Conservation (phyloP, 2,797 vertebrate species). For the Alca torda region DNA sequence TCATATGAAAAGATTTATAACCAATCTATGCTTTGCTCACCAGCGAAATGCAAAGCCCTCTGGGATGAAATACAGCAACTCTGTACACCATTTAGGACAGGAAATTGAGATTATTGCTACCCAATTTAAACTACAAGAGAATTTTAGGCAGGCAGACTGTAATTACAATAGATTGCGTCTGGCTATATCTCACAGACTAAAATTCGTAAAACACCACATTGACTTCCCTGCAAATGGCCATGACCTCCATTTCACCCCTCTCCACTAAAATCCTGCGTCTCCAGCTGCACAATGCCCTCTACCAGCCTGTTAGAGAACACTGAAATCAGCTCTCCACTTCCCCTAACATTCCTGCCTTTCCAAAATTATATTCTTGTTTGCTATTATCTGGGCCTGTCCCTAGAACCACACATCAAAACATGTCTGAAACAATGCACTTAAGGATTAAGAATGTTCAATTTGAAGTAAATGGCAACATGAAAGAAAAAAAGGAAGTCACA, state of each 20-base stretch:
- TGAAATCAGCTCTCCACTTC: neutral
- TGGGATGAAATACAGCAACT: conserved; percentile 21
- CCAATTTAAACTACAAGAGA: conserved; percentile 33
- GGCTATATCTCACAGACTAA: neutral
- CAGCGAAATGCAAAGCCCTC: neutral
- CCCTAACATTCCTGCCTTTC: neutral
- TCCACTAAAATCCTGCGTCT: neutral
- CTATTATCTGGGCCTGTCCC: neutral
- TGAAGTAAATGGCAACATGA: neutral
- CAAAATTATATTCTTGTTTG: neutral
- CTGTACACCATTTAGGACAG: neutral
- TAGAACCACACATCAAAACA: neutral
- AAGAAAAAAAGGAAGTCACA: neutral
- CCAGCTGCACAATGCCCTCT: conserved; percentile 28
- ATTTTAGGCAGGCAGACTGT: conserved; percentile 28
- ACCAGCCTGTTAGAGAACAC: neutral
- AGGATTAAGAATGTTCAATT: neutral
- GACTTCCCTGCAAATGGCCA: conserved; percentile 20
- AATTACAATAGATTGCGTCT: conserved; percentile 34
- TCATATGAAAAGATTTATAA: neutral
- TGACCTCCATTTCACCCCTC: conserved; percentile 60
- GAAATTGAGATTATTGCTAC: conserved; percentile 43
- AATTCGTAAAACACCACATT: neutral
- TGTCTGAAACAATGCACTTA: neutral
- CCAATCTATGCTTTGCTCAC: conserved; percentile 5